Percentiles rank a stretch among this genome's conserved stretches.
Evolutionary conservation across 2,113 vertebrate species (phyloP).

Genomic region (Vicugna pacos): DNA sequence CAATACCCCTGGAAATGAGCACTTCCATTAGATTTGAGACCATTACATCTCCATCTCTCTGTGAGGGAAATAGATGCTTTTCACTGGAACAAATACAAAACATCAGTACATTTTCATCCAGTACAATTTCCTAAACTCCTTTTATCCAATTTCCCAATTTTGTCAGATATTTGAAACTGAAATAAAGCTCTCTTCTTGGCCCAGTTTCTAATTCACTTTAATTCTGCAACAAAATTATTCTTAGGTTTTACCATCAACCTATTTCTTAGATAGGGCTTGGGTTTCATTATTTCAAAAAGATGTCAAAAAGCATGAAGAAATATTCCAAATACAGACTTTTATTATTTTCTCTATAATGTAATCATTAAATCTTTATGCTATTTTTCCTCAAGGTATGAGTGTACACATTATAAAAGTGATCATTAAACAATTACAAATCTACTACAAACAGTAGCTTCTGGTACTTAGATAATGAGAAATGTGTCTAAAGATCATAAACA

Average conservation of each 20-base stretch:
- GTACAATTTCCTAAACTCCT: conserved; percentile 70
- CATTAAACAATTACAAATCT: conserved; percentile 16
- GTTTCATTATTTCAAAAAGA: conserved; percentile 60
- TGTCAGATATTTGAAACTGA: conserved; percentile 64
- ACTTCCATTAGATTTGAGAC: conserved; percentile 68
- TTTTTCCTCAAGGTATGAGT: conserved; percentile 5
- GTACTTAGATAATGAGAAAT: conserved; percentile 7
- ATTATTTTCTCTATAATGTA: not conserved
- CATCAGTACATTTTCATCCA: conserved; percentile 58
- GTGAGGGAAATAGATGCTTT: conserved; percentile 64
- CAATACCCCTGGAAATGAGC: conserved; percentile 68
- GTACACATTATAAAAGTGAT: not conserved
- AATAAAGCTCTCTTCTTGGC: conserved; percentile 59
- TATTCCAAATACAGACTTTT: conserved; percentile 33
- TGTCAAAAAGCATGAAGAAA: conserved; percentile 30
- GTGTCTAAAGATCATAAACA: conserved; percentile 12
- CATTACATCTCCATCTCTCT: conserved; percentile 27
- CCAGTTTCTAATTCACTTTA: conserved; percentile 65
- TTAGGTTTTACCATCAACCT: conserved; percentile 31
- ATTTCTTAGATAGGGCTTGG: conserved; percentile 50
- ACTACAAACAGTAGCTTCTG: not conserved
- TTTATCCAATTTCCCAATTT: conserved; percentile 78
- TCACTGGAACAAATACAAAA: conserved; percentile 63
- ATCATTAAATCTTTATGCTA: not conserved
- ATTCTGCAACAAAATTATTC: conserved; percentile 67